Conservation (phyloP, 2,797 vertebrate species). For the Poeciliopsis infans region DNA sequence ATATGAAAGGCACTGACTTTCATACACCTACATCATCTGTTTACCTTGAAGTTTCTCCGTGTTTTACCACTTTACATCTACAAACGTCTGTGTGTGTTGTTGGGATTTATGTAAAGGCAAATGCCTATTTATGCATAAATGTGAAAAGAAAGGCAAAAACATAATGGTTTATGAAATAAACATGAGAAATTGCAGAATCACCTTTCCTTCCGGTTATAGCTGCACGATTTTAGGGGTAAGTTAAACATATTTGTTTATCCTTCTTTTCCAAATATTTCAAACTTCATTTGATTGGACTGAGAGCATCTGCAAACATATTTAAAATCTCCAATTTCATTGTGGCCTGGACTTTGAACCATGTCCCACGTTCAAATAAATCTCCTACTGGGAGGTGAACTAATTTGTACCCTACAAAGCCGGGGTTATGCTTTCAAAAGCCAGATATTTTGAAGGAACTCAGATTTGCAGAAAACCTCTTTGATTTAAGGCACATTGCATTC, state of each 20-base stretch:
- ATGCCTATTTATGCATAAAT: background rate
- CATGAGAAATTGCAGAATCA: background rate
- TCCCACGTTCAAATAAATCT: background rate
- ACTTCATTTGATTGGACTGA: background rate
- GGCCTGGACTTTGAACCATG: background rate
- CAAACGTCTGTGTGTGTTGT: background rate
- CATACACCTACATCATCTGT: background rate
- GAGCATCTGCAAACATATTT: background rate
- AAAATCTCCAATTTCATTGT: background rate
- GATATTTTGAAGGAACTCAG: background rate
- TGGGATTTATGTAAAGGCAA: background rate
- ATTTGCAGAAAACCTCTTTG: background rate
- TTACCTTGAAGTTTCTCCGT: background rate
- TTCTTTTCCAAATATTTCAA: background rate
- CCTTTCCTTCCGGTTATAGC: background rate
- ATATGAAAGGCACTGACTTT: slow-evolving; percentile 9
- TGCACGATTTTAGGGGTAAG: background rate
- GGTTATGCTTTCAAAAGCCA: background rate
- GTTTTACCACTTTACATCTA: background rate
- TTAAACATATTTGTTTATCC: background rate
- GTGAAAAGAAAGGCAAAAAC: slow-evolving; percentile 2
- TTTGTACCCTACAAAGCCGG: background rate
- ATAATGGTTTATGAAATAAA: background rate
- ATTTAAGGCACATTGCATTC: background rate
- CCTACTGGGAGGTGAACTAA: background rate